phyloP scores from a whole-genome alignment of 2,888 invertebrate genomes.

The Thecophora atra region DNA sequence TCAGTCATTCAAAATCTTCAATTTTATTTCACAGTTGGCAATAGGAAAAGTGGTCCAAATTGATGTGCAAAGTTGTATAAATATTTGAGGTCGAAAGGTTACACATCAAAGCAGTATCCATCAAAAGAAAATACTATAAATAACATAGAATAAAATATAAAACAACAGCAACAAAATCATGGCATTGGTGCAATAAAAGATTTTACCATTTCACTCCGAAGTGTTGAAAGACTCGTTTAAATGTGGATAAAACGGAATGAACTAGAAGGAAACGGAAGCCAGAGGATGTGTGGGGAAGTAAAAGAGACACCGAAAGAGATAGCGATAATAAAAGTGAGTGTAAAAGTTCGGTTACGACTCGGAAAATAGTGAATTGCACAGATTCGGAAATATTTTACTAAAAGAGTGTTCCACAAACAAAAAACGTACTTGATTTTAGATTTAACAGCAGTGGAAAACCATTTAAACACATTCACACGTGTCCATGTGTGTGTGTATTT shows the following conservation, averaged over 20 bases:
- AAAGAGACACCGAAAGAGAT: neutral
- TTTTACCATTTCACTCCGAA: neutral
- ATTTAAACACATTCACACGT: too few relatives aligned
- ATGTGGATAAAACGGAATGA: neutral
- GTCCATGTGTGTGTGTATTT: too few relatives aligned
- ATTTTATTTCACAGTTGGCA: constrained; percentile 17
- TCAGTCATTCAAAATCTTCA: neutral
- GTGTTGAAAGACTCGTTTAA: neutral
- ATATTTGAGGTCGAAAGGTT: constrained; percentile 34
- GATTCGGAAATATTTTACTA: too few relatives aligned
- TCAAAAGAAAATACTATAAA: neutral
- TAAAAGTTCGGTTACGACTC: neutral
- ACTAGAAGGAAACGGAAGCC: neutral
- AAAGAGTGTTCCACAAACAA: too few relatives aligned
- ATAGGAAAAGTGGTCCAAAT: neutral
- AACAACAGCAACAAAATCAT: too few relatives aligned
- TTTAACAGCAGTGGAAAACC: too few relatives aligned
- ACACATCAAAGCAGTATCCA: constrained; percentile 17
- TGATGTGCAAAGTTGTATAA: constrained; percentile 21
- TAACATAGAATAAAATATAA: neutral
- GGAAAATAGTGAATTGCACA: too few relatives aligned
- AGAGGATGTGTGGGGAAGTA: neutral
- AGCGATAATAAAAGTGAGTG: neutral
- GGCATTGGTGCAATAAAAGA: neutral
- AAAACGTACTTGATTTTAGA: too few relatives aligned